Percentiles rank a stretch among this genome's conserved stretches.
Evolutionary conservation across 2,888 invertebrate genomes (phyloP).

Genomic region (Megalurothrips usitatus): DNA sequence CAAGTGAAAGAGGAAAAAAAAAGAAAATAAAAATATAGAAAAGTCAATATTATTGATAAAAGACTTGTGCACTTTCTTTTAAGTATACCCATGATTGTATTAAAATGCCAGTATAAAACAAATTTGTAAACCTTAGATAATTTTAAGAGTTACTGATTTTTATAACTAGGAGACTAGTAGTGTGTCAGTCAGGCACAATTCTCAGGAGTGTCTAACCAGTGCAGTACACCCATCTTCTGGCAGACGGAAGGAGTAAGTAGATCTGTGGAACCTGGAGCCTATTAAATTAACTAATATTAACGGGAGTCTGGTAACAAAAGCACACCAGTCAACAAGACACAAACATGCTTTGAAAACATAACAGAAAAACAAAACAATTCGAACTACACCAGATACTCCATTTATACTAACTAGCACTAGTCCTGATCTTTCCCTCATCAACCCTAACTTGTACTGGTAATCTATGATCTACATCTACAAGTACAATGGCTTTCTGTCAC

Average conservation of each 20-base stretch:
- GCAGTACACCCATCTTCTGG: conserved; percentile 22
- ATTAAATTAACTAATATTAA: conserved; percentile 26
- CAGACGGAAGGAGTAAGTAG: conserved; percentile 26
- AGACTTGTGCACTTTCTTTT: conserved; percentile 19
- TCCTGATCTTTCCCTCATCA: conserved; percentile 20
- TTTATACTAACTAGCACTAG: conserved; percentile 18
- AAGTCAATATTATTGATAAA: conserved; percentile 27
- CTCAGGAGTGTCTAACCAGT: conserved; percentile 26
- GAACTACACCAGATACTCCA: conserved; percentile 18
- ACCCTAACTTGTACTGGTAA: conserved; percentile 22
- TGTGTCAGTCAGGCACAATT: conserved; percentile 22
- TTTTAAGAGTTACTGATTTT: conserved; percentile 24
- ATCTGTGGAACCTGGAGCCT: conserved; percentile 13
- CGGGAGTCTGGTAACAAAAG: conserved; percentile 24
- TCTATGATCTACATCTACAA: conserved; percentile 13
- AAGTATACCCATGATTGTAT: conserved; percentile 26
- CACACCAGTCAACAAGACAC: conserved; percentile 24
- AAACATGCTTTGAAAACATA: conserved; percentile 27
- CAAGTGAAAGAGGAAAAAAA: neutral
- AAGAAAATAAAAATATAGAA: conserved; percentile 24
- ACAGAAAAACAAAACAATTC: conserved; percentile 27
- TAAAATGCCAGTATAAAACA: conserved; percentile 27
- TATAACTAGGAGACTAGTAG: conserved; percentile 17
- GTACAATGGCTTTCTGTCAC: conserved; percentile 26
- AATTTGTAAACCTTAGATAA: conserved; percentile 27